Percentiles rank a stretch among this genome's conserved stretches.
Conservation (phyloP, 2,888 invertebrate genomes). For the Apeira syringaria region DNA sequence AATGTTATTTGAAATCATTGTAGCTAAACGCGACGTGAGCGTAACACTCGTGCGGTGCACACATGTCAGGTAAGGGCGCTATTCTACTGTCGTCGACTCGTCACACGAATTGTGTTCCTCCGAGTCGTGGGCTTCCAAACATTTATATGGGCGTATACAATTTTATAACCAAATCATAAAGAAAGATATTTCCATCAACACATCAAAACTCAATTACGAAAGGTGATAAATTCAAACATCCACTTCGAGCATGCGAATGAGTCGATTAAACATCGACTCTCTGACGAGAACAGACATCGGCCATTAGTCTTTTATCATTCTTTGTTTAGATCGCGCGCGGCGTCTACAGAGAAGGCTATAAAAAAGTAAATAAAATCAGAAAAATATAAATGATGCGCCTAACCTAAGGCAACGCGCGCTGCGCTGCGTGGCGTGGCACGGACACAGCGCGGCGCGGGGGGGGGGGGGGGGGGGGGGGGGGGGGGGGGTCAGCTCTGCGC, state of each 20-base stretch:
- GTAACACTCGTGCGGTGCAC: slow-evolving; percentile 2
- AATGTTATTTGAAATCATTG: background rate
- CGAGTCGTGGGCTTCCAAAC: slow-evolving; percentile 23
- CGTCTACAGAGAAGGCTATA: slow-evolving; percentile 64
- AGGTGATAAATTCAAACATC: slow-evolving; percentile 65
- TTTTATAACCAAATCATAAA: slow-evolving; percentile 53
- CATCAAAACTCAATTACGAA: slow-evolving; percentile 60
- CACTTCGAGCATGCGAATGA: slow-evolving; percentile 67
- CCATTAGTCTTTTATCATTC: slow-evolving; percentile 77
- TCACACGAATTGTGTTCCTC: slow-evolving; percentile 20
- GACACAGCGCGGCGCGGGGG: slow-evolving; percentile 40
- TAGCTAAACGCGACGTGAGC: background rate
- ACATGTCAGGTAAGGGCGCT: slow-evolving; percentile 11
- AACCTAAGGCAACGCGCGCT: slow-evolving; percentile 70
- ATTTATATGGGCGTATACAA: slow-evolving; percentile 51
- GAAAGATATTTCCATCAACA: slow-evolving; percentile 56
- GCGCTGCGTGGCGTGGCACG: slow-evolving; percentile 43
- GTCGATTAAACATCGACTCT: slow-evolving; percentile 73
- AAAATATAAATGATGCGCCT: slow-evolving; percentile 81
- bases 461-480: slow-evolving; percentile 58
- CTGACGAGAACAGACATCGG: slow-evolving; percentile 69
- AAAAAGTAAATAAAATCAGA: slow-evolving; percentile 76
- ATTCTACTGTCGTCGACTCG: slow-evolving; percentile 22
- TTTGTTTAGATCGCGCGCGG: slow-evolving; percentile 73
- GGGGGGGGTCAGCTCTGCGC: slow-evolving; percentile 66